Conservation (phyloP, 2,888 invertebrate species). For the Aromia moschata region DNA sequence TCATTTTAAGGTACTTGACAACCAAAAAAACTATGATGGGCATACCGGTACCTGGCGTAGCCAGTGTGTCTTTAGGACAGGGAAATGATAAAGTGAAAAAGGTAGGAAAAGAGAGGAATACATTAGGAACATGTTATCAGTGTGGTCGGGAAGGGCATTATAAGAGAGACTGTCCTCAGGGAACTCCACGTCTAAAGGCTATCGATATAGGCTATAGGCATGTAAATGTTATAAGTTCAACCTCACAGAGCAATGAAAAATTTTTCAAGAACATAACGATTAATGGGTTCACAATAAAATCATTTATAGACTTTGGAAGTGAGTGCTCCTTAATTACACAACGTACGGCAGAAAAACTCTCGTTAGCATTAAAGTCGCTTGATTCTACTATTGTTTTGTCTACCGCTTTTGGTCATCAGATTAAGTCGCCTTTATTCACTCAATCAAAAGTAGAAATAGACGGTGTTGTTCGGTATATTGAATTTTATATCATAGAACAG, state of each 20-base stretch:
- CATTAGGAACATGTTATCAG: no score
- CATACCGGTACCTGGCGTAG: background rate
- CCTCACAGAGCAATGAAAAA: background rate
- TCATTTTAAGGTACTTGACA: no score
- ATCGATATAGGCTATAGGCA: background rate
- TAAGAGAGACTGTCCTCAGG: background rate
- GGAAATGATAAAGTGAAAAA: no score
- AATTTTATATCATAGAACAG: background rate
- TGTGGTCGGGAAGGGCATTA: background rate
- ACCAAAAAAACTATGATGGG: background rate
- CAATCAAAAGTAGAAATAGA: background rate
- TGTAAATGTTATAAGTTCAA: background rate
- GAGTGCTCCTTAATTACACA: background rate
- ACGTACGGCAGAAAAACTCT: background rate
- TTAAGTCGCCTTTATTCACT: background rate
- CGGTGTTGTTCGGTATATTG: background rate
- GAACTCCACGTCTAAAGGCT: background rate
- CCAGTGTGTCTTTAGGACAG: no score
- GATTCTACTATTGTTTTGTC: background rate
- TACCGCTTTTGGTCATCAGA: background rate
- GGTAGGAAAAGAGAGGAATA: no score
- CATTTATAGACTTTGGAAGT: background rate
- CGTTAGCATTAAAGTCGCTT: background rate
- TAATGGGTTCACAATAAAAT: background rate
- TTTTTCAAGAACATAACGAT: slow-evolving; percentile 7